phyloP scores from a whole-genome alignment of 2,888 invertebrate genomes.

The Polyommatus iphigenia region DNA sequence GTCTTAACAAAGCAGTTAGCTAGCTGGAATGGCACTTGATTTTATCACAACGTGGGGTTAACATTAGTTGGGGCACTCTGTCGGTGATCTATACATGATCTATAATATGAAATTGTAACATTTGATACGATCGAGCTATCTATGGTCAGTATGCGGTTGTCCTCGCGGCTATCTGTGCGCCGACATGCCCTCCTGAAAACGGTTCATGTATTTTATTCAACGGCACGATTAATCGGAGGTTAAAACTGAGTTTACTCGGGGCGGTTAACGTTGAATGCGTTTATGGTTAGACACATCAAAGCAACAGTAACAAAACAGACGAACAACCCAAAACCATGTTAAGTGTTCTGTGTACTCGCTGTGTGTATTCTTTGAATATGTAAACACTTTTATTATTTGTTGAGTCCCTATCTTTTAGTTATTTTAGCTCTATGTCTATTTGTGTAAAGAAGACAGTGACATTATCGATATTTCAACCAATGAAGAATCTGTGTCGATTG shows the following conservation, averaged over 20 bases:
- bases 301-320: constrained; percentile 7
- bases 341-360: not conserved
- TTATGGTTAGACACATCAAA: not conserved
- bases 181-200: constrained; percentile 20
- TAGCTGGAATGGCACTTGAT: constrained; percentile 17
- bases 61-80: constrained; percentile 46
- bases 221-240: not conserved
- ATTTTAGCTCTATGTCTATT: too few relatives aligned
- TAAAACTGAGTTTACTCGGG: not conserved
- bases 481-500: too few relatives aligned
- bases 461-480: too few relatives aligned
- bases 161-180: constrained; percentile 7
- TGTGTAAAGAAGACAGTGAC: too few relatives aligned
- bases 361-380: not conserved
- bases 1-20: constrained; percentile 13
- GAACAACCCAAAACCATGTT: not conserved
- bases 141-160: not conserved
- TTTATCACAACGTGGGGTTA: constrained; percentile 44
- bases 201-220: constrained; percentile 1
- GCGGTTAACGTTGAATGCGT: not conserved
- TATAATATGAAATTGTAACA: not conserved
- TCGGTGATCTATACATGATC: constrained; percentile 6
- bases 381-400: too few relatives aligned
- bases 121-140: not conserved
- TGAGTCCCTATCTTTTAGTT: too few relatives aligned